Evolutionary conservation across 1,140 invertebrate species (phyloP), one percentile per base, ranked within the genome.

Genomic region (Cyrtorhinus lividipennis): DNA sequence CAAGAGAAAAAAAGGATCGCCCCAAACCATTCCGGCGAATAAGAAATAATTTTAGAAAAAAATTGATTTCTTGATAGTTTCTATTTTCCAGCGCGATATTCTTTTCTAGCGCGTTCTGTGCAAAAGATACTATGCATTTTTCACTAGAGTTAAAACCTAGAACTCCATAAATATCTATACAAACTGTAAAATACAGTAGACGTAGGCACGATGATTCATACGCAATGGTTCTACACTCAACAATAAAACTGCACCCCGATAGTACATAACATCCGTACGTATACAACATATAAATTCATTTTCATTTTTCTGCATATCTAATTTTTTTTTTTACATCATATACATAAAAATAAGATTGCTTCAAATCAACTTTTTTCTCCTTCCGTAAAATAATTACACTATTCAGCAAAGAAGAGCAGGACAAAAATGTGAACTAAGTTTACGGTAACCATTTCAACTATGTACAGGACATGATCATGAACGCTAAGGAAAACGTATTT

Each of bases 401-500:
- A n/a, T n/a, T n/a, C n/a, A n/a, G n/a, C n/a, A n/a, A n/a, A n/a
- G n/a, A n/a, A n/a, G n/a, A n/a, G n/a, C n/a, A 30, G 38, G 18
- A 59, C 24, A 30, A 26, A 30, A 26, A 27, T 18, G n/a, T 25
- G 2, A 30, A 18, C 27, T 58, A 30, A 59, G 24, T 25, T 30
- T 46, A 45, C 60, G 60, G 60, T 61, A 61, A 61, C 60, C 38
- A 45, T 61, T 61, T 45, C 45, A 45, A 27, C 23, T 45, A 61
- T 61, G 27, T 45, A 46, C 57, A 46, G 30, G 23, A 64, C 57
- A 24, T 15, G 48, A 20, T 61, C 48, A 61, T n/a, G 26, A 27
- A 60, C 59, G 25, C 24, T n/a, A 63, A 63, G 27, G 26, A 56
- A 63, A 48, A 56, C n/a, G n/a, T n/a, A n/a, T n/a, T n/a, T n/a